These are phyloP conservation scores for Halcyon malimbica DNA, from an alignment of 2,113 vertebrate species.

Conservation along the genomic window DNA sequence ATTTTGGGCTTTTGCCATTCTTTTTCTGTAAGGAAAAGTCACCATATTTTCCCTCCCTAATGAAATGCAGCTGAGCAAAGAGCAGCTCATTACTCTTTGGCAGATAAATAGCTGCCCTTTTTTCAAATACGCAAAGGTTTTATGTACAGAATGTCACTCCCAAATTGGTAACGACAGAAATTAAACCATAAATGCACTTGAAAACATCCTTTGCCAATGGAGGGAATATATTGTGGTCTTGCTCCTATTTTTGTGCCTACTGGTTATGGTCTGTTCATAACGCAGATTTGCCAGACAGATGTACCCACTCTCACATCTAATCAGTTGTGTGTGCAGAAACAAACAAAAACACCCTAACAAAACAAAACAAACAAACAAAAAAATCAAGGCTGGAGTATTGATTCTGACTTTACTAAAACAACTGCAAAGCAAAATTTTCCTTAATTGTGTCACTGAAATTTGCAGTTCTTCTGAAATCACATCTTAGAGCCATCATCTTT, in stretches of 20 bases:
- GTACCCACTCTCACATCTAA: not conserved
- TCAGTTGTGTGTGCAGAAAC: not conserved
- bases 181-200: not conserved
- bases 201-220: not conserved
- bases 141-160: not conserved
- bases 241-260: not conserved
- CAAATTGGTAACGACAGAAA: not conserved
- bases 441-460: not conserved
- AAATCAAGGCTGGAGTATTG: not conserved
- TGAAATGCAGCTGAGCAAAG: not conserved
- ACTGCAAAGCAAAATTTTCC: not conserved
- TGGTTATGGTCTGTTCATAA: not conserved
- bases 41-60: not conserved
- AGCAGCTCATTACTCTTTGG: not conserved
- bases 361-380: not conserved
- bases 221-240: not conserved
- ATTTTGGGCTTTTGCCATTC: not conserved
- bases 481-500: not conserved
- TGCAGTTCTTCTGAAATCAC: not conserved
- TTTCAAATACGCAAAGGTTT: not conserved
- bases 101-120: not conserved
- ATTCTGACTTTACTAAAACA: not conserved
- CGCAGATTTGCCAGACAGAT: not conserved
- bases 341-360: not conserved
- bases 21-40: not conserved